phyloP scores from a whole-genome alignment of 92 coral and sea anemone genomes.

The Isaurus tuberculatus region DNA sequence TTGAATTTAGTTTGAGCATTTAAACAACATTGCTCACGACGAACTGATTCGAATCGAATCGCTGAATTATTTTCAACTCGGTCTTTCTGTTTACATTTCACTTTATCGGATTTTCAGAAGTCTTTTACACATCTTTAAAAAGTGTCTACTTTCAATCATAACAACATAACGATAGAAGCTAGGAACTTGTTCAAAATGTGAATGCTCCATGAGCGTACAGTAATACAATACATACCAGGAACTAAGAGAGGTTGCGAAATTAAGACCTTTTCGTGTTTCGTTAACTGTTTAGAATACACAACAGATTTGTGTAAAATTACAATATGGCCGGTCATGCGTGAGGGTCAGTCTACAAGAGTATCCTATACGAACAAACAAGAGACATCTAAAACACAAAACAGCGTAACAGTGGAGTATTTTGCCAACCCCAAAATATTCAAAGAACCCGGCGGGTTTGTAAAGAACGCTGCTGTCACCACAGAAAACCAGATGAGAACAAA shows the following conservation, averaged over 20 bases:
- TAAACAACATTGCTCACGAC: not conserved
- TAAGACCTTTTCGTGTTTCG: not conserved
- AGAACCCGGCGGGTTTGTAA: not conserved
- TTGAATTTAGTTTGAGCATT: not conserved
- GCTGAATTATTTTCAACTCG: not conserved
- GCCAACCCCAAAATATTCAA: conserved; percentile 8
- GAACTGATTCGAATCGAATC: not conserved
- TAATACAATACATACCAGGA: not conserved
- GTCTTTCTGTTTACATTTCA: not conserved
- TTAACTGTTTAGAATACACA: not conserved
- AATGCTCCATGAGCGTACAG: not conserved
- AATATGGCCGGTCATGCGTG: conserved; percentile 45
- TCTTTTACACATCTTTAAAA: not conserved
- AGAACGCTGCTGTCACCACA: conserved; percentile 25
- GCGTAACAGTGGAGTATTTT: conserved; percentile 18
- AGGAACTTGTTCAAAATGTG: not conserved
- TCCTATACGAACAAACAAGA: not conserved
- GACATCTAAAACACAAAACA: not conserved
- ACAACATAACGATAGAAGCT: no score
- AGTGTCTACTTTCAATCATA: no score
- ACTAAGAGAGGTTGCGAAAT: not conserved
- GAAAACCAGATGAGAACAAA: conserved; percentile 21
- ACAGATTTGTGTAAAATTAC: conserved; percentile 8
- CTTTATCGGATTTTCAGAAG: conserved; percentile 4
- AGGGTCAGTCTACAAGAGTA: conserved; percentile 1